phyloP scores from a whole-genome alignment of 2,888 invertebrate species.

The Drosophila picticornis region DNA sequence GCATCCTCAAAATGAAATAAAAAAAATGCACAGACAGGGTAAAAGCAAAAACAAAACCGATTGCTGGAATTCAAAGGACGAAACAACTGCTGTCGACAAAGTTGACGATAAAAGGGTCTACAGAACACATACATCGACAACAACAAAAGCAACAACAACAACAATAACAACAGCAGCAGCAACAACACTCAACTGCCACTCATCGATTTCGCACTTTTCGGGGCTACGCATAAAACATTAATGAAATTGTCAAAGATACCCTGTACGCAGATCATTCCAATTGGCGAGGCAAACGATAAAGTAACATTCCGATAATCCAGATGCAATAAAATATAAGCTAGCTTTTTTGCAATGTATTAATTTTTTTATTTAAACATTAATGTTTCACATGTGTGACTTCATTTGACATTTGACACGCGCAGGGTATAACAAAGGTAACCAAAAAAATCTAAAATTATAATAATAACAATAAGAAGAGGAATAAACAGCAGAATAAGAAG shows the following conservation, averaged over 20 bases:
- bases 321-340: background rate
- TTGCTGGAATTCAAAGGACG: constrained; percentile 37
- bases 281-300: background rate
- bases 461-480: background rate
- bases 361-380: background rate
- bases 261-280: background rate
- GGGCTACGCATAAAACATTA: constrained; percentile 5
- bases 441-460: background rate
- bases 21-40: background rate
- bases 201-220: constrained; percentile 9
- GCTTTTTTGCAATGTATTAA: background rate
- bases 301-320: background rate
- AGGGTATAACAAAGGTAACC: background rate
- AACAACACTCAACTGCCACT: background rate
- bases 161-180: background rate
- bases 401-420: background rate
- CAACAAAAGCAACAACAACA: background rate
- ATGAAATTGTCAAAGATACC: background rate
- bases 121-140: constrained; percentile 7
- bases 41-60: constrained; percentile 19
- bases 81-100: constrained; percentile 57
- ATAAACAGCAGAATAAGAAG: constrained; percentile 5
- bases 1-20: constrained; percentile 6
- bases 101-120: constrained; percentile 45
- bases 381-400: background rate